Evolutionary conservation across 2,113 vertebrate genomes (phyloP), one percentile per base, ranked within the genome.

Genomic region (Toxotes jaculatrix): DNA sequence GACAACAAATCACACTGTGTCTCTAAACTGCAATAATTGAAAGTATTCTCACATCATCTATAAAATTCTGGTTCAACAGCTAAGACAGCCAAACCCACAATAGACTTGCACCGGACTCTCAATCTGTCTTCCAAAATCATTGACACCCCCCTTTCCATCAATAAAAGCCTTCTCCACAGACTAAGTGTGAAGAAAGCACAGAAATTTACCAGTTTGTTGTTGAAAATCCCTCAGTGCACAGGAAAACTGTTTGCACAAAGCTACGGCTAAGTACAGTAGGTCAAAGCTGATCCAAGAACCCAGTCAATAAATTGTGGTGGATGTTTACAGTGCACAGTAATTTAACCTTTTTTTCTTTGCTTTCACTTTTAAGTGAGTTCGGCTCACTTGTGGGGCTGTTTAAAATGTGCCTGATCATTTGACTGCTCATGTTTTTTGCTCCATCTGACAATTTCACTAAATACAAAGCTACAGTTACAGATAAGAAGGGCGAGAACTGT

Each of bases 71-170:
- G 21, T 74, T n/a, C 19, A 13, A 36, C 11, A 10, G 45, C 45
- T 71, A 19, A 62, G 56, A 42, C 17, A n/a, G 7, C 7, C 7
- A 63, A 23, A 43, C 17, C 27, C 12, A 42, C 23, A 14, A 31
- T 43, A 32, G 47, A 65, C 9, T 31, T 17, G n/a, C 16, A 16
- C 5, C 12, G 4, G 43, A 42, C 40, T 56, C 7, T 34, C 17
- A 65, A 40, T 56, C 40, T 21, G 21, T 9, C 77, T 40, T 74
- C 51, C 47, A 55, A 27, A 66, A 55, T 45, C 31, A 67, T n/a
- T n/a, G n/a, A n/a, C n/a, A n/a, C n/a, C n/a, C 61, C 51, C 3
- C 21, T 9, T 38, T 49, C 16, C 8, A 79, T 62, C 21, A 64
- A 42, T 63, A 16, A 56, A 71, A 71, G 19, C 59, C 16, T 17